phyloP scores from a whole-genome alignment of 2,888 invertebrate genomes.

The Tetheella fluctuosa region DNA sequence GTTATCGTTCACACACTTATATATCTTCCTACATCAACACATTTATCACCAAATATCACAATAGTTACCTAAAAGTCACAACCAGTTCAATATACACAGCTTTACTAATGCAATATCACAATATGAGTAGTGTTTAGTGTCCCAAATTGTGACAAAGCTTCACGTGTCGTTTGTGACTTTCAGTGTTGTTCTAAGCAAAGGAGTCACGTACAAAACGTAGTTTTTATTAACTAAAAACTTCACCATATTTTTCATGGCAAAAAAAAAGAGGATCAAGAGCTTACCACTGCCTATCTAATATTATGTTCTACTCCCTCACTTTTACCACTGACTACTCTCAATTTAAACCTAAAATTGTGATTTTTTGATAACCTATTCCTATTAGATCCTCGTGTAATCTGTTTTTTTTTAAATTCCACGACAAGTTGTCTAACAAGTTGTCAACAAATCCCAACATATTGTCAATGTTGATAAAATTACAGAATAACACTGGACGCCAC shows the following conservation, averaged over 20 bases:
- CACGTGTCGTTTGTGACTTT: constrained; percentile 43
- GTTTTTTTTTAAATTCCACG: too few species aligned
- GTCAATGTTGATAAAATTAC: constrained; percentile 13
- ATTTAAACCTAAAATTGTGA: not conserved
- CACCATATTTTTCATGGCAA: too few species aligned
- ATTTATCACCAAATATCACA: constrained; percentile 81
- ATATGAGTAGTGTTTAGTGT: constrained; percentile 59
- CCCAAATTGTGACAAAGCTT: constrained; percentile 42
- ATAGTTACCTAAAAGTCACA: constrained; percentile 82
- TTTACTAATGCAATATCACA: constrained; percentile 80
- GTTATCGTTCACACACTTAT: constrained; percentile 36
- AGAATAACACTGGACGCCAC: constrained; percentile 49
- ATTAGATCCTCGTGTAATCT: not conserved
- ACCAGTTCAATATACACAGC: constrained; percentile 80
- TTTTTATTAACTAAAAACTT: too few species aligned
- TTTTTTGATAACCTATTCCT: not conserved
- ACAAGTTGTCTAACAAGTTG: too few species aligned
- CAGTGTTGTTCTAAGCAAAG: constrained; percentile 24
- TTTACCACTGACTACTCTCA: too few species aligned
- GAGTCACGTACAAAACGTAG: not conserved
- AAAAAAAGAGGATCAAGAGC: too few species aligned
- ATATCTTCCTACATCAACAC: constrained; percentile 46
- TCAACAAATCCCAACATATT: constrained; percentile 14
- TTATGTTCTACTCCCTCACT: not conserved
- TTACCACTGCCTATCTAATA: not conserved